Evolutionary conservation across 2,888 invertebrate species (phyloP).

Genomic region (Tipula helvola): DNA sequence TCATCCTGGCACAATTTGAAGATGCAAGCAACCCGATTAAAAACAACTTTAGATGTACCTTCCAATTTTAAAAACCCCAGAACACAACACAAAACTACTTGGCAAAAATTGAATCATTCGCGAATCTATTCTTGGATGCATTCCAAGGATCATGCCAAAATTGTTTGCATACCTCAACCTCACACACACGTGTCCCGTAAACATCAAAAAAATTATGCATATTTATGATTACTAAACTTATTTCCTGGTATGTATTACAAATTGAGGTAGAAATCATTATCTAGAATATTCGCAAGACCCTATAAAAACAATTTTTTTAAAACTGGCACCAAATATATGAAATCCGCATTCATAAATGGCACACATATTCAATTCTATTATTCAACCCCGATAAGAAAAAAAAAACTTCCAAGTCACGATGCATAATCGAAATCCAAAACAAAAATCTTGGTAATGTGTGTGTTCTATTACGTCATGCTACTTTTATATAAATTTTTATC

Average conservation of each 20-base stretch:
- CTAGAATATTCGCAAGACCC: neutral
- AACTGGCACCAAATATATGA: neutral
- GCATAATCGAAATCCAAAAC: neutral
- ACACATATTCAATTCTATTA: neutral
- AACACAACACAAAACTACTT: neutral
- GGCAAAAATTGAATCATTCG: neutral
- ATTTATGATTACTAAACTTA: neutral
- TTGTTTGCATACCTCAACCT: neutral
- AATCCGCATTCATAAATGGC: neutral
- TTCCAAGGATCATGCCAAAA: neutral
- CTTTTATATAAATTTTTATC: neutral
- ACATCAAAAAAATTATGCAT: neutral
- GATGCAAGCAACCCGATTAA: neutral
- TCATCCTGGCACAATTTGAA: too few relatives aligned
- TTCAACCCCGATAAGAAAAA: neutral
- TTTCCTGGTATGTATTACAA: neutral
- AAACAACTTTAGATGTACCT: neutral
- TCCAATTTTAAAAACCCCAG: neutral
- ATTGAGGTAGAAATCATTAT: neutral
- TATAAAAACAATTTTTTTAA: neutral
- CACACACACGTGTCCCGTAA: neutral
- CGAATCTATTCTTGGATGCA: neutral
- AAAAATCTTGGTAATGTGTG: neutral
- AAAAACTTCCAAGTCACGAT: neutral
- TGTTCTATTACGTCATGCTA: neutral